These are phyloP conservation scores for Catocala sponsa DNA, from an alignment of 2,888 invertebrate genomes.

Conservation along the genomic window DNA sequence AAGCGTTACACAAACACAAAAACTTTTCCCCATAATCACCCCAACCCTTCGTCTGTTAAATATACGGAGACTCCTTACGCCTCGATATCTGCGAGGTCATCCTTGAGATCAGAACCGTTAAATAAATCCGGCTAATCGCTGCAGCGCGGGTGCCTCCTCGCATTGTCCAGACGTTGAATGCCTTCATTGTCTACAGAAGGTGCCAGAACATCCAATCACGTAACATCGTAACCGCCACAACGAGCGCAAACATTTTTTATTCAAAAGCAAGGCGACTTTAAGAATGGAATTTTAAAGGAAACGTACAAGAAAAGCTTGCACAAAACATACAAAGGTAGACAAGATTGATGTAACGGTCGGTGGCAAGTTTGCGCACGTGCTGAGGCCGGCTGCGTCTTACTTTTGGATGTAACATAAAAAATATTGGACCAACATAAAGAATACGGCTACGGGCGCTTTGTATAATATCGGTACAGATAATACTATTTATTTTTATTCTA, in stretches of 20 bases:
- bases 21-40: slow-evolving; percentile 39
- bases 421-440: slow-evolving; percentile 44
- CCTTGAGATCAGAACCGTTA: slow-evolving; percentile 73
- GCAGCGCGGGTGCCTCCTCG: slow-evolving; percentile 66
- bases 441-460: slow-evolving; percentile 35
- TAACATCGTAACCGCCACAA: slow-evolving; percentile 51
- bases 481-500: slow-evolving; percentile 41
- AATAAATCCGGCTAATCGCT: slow-evolving; percentile 81
- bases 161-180: slow-evolving; percentile 82
- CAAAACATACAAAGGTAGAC: slow-evolving; percentile 76
- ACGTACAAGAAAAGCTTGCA: slow-evolving; percentile 64
- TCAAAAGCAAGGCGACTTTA: slow-evolving; percentile 44
- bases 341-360: slow-evolving; percentile 85
- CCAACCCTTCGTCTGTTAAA: slow-evolving; percentile 52
- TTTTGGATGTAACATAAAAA: slow-evolving; percentile 49
- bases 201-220: slow-evolving; percentile 35
- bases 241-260: slow-evolving; percentile 43
- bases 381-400: slow-evolving; percentile 71
- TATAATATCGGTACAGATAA: slow-evolving; percentile 44
- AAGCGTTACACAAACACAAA: slow-evolving; percentile 42
- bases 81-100: slow-evolving; percentile 53
- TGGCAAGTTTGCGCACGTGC: slow-evolving; percentile 83
- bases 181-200: slow-evolving; percentile 77
- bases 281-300: slow-evolving; percentile 47
- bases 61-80: slow-evolving; percentile 42